phyloP scores from a whole-genome alignment of 1,140 invertebrate genomes.

The Hormaphis cornu region DNA sequence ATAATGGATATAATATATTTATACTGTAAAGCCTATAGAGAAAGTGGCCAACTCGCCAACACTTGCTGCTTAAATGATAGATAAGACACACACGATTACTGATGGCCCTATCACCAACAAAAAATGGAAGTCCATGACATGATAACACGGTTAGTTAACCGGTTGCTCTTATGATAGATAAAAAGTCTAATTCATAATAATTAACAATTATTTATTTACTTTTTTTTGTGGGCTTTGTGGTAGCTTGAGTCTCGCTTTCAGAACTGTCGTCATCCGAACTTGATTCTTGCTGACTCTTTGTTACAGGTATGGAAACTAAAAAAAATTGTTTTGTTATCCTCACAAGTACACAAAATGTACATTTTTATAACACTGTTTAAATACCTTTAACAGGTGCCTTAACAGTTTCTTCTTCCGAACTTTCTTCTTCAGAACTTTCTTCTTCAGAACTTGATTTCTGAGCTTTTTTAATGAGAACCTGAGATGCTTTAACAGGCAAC shows the following conservation, averaged over 20 bases:
- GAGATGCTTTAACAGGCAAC: neutral
- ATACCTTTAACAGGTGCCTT: neutral
- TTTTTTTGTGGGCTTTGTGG: neutral
- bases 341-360: neutral
- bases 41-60: too few species aligned
- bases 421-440: conserved; percentile 27
- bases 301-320: neutral
- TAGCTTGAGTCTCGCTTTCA: neutral
- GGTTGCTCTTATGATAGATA: too few species aligned
- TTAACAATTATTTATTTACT: neutral
- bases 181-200: too few species aligned
- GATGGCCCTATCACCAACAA: too few species aligned
- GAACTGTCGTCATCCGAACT: conserved; percentile 7
- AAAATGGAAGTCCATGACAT: too few species aligned
- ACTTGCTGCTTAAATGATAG: too few species aligned
- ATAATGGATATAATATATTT: too few species aligned
- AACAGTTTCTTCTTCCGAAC: neutral
- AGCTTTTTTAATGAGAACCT: neutral
- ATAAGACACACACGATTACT: too few species aligned
- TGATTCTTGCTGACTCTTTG: neutral
- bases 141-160: too few species aligned
- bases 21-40: too few species aligned
- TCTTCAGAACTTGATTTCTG: neutral
- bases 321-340: too few species aligned
- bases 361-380: neutral